Evolutionary conservation across 2,113 vertebrate genomes (phyloP), one percentile per base, ranked within the genome.

Genomic region (Accipiter cooperii): DNA sequence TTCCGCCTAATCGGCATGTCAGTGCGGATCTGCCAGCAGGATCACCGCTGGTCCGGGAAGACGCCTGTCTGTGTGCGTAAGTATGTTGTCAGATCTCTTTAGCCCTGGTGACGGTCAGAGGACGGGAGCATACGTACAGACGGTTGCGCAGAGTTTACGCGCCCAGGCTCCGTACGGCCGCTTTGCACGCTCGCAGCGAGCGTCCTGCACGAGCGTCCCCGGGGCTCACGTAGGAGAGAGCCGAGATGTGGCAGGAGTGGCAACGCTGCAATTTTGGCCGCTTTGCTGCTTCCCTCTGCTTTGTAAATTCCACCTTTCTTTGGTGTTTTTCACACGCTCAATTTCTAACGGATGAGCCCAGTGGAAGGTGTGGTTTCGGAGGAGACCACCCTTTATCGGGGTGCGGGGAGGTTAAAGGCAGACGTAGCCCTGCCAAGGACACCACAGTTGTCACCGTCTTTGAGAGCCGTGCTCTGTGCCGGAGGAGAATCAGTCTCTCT

Each of bases 61-160:
- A 99, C 99, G 7, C 99, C 99, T 76, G 98, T 99, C 97, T 99
- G 99, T 98, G 99, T 99, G 98, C 98, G 99, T 99, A 99, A 99
- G 99, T 99, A 96, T 71, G 89, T 63, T 60, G 73, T 33, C 93
- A 26, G 54, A 61, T 89, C 63, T 65, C 90, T 92, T 75, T 82
- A 69, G 96, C 63, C 84, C 38, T 1, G 33, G 24, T 5, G 52
- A 4, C 1, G 1, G 8, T 26, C 42, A 34, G 77, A 54, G 85
- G 80, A 44, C 24, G 8, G 8, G 16, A 36, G 44, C 24, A 2
- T 7, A 2, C 0, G 29, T 6, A 12, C 12, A 40, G 63, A 6
- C 7, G 5, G 2, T 9, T 7, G 33, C 4, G n/a, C 7, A 5
- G 68, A 7, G 42, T 13, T 34, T 6, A 3, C 38, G 1, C 9